phyloP scores from a whole-genome alignment of 2,113 vertebrate species.

The Cyanoramphus novaezelandiae region DNA sequence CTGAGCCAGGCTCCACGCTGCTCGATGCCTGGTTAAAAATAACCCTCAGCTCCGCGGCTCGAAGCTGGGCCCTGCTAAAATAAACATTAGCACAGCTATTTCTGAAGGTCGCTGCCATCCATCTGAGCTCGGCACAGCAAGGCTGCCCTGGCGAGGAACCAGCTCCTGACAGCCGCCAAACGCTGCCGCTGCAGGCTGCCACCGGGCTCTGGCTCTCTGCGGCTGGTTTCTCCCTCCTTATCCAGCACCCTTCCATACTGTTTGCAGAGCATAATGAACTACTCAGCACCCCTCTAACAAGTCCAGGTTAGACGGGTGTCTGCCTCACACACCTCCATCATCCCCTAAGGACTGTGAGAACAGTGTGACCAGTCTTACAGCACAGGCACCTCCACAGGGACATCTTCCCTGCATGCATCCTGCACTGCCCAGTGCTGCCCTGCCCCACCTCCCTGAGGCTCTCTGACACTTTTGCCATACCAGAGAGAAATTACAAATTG shows the following conservation, averaged over 20 bases:
- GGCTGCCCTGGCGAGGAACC: background rate
- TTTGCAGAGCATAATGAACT: background rate
- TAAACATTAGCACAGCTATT: conserved; percentile 40
- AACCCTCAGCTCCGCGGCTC: background rate
- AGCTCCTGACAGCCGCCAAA: background rate
- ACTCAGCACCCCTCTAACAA: fast-evolving
- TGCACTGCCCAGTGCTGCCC: background rate
- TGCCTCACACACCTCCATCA: background rate
- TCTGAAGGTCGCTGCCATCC: conserved; percentile 55
- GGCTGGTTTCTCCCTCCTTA: background rate
- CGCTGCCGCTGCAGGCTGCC: fast-evolving
- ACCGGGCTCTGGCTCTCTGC: background rate
- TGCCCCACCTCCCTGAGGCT: background rate
- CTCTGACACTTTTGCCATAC: fast-evolving
- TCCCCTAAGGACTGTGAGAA: background rate
- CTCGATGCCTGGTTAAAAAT: conserved; percentile 56
- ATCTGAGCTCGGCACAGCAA: background rate
- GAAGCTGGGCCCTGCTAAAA: conserved; percentile 43
- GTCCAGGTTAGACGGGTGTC: fast-evolving
- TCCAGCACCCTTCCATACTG: background rate
- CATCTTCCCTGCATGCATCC: fast-evolving
- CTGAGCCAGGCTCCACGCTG: conserved; percentile 42
- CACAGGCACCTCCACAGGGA: background rate
- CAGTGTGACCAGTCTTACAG: fast-evolving
- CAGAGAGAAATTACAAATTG: background rate